Percentiles rank a stretch among this genome's conserved stretches.
phyloP scores from a whole-genome alignment of 2,888 invertebrate genomes.

The Acleris laterana region DNA sequence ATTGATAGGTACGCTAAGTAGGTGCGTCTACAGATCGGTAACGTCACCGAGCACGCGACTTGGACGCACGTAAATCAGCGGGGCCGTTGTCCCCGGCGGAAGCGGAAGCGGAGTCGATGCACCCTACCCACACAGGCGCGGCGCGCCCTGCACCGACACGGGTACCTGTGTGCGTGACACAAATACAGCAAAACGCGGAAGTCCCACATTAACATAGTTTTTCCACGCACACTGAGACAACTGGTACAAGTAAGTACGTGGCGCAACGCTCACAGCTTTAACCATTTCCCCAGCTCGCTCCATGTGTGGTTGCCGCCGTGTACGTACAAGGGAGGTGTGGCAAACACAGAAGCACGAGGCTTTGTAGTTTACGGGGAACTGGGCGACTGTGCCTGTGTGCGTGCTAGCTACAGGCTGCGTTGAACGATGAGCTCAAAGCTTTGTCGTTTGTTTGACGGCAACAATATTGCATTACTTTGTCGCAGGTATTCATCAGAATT shows the following conservation, averaged over 20 bases:
- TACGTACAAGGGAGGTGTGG: constrained; percentile 73
- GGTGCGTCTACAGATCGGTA: background rate
- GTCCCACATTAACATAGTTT: constrained; percentile 78
- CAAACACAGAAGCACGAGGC: constrained; percentile 44
- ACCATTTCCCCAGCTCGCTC: constrained; percentile 53
- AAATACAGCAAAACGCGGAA: constrained; percentile 74
- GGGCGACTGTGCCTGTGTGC: constrained; percentile 48
- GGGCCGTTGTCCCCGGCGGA: constrained; percentile 78
- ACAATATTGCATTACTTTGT: background rate
- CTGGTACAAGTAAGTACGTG: constrained; percentile 47
- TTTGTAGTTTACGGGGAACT: constrained; percentile 49
- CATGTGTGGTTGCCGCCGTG: constrained; percentile 73
- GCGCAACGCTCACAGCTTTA: constrained; percentile 51
- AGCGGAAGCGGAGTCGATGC: constrained; percentile 81
- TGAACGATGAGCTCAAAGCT: constrained; percentile 12
- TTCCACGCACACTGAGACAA: constrained; percentile 60
- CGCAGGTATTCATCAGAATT: no score
- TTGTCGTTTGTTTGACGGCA: background rate
- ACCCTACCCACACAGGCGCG: constrained; percentile 65
- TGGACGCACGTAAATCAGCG: constrained; percentile 37
- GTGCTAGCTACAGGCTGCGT: constrained; percentile 43
- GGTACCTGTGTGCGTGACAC: constrained; percentile 65
- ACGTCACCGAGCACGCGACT: background rate
- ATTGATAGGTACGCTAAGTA: background rate
- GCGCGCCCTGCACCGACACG: constrained; percentile 37